These are phyloP conservation scores for Mormyrops attenuatus DNA, from an alignment of 2,797 vertebrate species.

Conservation along the genomic window DNA sequence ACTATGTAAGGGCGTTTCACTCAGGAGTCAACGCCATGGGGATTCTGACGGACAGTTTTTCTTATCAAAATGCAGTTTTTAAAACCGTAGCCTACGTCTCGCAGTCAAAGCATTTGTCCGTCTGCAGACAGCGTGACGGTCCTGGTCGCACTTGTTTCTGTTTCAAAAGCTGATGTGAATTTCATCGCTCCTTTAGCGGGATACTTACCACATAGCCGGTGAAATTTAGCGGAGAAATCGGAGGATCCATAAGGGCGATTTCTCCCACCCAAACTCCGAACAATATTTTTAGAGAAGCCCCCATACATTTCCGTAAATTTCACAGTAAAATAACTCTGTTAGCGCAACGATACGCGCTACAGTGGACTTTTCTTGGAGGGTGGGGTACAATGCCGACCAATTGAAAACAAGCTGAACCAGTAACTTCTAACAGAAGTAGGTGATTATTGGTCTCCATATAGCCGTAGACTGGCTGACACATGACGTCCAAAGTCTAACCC, in stretches of 20 bases:
- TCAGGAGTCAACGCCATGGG: neutral
- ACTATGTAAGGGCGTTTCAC: neutral
- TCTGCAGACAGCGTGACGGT: neutral
- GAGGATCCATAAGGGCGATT: constrained; percentile 8
- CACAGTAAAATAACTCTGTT: neutral
- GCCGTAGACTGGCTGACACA: neutral
- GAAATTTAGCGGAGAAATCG: constrained; percentile 37
- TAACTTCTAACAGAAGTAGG: neutral
- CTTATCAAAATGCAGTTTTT: neutral
- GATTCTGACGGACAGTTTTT: neutral
- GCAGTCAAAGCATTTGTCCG: neutral
- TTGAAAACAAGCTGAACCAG: neutral
- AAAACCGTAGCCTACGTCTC: neutral
- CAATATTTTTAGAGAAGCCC: constrained; percentile 17
- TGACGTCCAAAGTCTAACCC: neutral
- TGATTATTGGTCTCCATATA: neutral
- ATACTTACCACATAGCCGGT: constrained; percentile 55
- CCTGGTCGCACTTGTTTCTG: neutral
- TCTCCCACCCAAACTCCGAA: constrained; percentile 20
- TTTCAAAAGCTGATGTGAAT: neutral
- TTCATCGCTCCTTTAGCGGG: neutral
- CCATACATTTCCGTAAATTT: constrained; percentile 42
- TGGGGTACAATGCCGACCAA: constrained; percentile 18
- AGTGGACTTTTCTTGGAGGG: constrained; percentile 8
- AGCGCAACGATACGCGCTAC: neutral